phyloP scores from a whole-genome alignment of 2,113 vertebrate genomes.

The Bambusicola thoracicus region DNA sequence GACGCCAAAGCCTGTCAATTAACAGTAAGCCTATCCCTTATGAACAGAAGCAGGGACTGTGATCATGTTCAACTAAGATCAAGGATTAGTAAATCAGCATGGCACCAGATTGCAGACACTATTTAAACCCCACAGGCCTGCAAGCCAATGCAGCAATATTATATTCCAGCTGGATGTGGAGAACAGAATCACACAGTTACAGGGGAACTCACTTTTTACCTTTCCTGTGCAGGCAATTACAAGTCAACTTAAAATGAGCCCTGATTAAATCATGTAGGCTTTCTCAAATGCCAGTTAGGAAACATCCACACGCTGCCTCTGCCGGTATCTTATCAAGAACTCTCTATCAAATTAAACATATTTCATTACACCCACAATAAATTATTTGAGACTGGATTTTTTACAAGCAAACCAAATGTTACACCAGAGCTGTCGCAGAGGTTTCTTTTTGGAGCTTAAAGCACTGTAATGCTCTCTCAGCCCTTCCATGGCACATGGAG shows the following conservation, averaged over 20 bases:
- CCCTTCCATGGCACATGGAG: neutral
- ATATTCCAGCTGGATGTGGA: slow-evolving; percentile 68
- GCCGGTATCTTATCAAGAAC: slow-evolving; percentile 45
- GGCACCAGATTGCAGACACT: slow-evolving; percentile 84
- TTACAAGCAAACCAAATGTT: slow-evolving; percentile 18
- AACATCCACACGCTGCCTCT: slow-evolving; percentile 12
- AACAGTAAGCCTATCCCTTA: slow-evolving; percentile 86
- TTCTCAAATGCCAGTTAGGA: slow-evolving; percentile 52
- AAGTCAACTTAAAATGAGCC: slow-evolving; percentile 63
- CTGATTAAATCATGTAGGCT: slow-evolving; percentile 66
- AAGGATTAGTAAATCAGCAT: slow-evolving; percentile 81
- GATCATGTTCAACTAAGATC: slow-evolving; percentile 87
- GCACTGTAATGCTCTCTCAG: slow-evolving; percentile 1
- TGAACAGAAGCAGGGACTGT: slow-evolving; percentile 79
- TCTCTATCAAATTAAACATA: slow-evolving; percentile 61
- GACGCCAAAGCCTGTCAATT: slow-evolving; percentile 85
- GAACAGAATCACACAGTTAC: slow-evolving; percentile 67
- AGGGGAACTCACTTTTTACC: slow-evolving; percentile 62
- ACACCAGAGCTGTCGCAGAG: neutral
- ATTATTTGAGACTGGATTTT: slow-evolving; percentile 33
- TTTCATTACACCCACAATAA: slow-evolving; percentile 60
- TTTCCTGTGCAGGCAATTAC: slow-evolving; percentile 67
- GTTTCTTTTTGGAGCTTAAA: neutral
- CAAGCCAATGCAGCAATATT: slow-evolving; percentile 63
- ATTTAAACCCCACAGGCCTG: slow-evolving; percentile 79